phyloP scores from a whole-genome alignment of 2,113 vertebrate genomes.

The Tor tambroides region DNA sequence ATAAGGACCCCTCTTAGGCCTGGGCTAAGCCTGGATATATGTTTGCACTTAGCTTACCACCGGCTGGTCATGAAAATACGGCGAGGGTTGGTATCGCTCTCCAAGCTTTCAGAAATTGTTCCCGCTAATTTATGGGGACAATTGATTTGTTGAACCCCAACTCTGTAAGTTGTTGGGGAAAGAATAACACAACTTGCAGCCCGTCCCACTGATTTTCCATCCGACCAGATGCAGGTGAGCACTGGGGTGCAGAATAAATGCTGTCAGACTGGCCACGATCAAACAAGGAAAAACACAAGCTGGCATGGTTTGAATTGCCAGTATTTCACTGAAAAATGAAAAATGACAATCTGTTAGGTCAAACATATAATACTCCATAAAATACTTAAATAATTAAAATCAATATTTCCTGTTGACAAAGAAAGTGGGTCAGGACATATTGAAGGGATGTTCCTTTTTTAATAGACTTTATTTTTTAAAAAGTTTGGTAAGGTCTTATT shows the following conservation, averaged over 20 bases:
- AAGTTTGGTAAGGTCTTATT: too few relatives aligned
- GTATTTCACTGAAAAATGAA: background rate
- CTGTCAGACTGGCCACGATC: background rate
- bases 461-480: too few relatives aligned
- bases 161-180: conserved; percentile 34
- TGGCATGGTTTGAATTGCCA: background rate
- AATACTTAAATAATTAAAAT: background rate
- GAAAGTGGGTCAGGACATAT: too few relatives aligned
- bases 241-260: background rate
- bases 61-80: conserved; percentile 78
- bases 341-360: background rate
- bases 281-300: background rate
- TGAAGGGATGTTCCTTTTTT: too few relatives aligned
- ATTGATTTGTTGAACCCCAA: conserved; percentile 49
- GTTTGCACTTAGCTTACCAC: conserved; percentile 82
- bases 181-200: conserved; percentile 16
- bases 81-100: conserved; percentile 70
- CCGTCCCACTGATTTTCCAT: conserved; percentile 1
- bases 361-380: background rate
- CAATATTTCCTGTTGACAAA: too few relatives aligned
- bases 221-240: background rate
- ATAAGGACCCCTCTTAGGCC: conserved; percentile 72
- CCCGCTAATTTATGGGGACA: conserved; percentile 67
- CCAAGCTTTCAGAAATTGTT: conserved; percentile 67
- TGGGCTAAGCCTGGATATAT: conserved; percentile 73